Base-by-base conservation (phyloP, 2,113 vertebrate genomes). In the Lethenteron camtschaticum region DNA sequence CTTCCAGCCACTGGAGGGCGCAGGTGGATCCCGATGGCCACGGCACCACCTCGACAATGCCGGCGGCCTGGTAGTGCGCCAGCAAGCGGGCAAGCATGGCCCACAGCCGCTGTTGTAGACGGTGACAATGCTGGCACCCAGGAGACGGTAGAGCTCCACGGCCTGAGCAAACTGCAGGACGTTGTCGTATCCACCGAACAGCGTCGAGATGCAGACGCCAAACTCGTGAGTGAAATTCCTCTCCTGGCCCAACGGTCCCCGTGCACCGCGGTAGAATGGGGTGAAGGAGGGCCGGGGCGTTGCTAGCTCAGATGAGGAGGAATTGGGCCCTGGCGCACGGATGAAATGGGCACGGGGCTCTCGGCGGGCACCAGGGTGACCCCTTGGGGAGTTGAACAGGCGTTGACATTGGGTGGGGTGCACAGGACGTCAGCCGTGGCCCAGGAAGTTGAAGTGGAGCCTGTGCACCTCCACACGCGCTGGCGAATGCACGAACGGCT, bases 51-150 rank as follows among this genome's bases (percentile, higher is more conserved):
- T 87, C 82, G 56, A 82, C 71, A 2, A 78, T 78, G 60, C 81
- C 82, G 73, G 82, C 82, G 11, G 75, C 56, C 16, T 66, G 18
- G 74, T 87, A 86, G 72, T 73, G 75, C 10, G 74, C 75, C 70
- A 88, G 68, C 60, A 85, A 76, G 70, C 77, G 78, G 6, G 80
- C 74, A 55, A 86, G 77, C 8, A 81, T 75, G 6, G 75, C 63
- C 82, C 79, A 60, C 81, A 82, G 76, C 77, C 85, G 73, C 80
- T 85, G 68, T 82, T 86, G 14, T 86, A 87, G 74, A 85, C 78
- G 16, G 84, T 75, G 72, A 85, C 82, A 24, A 76, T 79, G 72
- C 81, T 71, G 1, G 77, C 78, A 10, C 83, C 83, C 14, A 85
- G 78, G 71, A 85, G 72, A 78, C 79, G 85, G 78, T 85, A 86